Evolutionary conservation across 2,113 vertebrate species (phyloP).

Genomic region (Synodontis membranacea): DNA sequence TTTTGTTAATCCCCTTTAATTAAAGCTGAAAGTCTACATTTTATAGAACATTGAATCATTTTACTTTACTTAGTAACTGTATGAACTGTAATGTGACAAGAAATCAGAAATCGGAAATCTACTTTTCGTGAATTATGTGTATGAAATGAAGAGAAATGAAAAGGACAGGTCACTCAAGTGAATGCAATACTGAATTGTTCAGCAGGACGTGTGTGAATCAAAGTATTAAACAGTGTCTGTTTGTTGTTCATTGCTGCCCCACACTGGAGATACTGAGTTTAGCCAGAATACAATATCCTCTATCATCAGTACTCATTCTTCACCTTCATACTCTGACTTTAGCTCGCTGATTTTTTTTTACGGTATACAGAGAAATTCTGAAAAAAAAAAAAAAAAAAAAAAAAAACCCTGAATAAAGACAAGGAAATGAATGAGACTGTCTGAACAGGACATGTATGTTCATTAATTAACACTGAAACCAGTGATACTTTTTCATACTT

Average conservation of each 20-base stretch:
- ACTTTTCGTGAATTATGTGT: constrained; percentile 38
- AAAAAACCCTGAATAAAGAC: neutral
- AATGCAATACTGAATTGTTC: neutral
- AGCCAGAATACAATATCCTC: neutral
- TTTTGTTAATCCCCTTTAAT: too few species aligned
- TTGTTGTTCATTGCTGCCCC: constrained; percentile 70
- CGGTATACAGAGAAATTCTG: neutral
- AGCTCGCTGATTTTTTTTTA: too few species aligned
- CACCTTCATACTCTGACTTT: too few species aligned
- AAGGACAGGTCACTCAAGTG: constrained; percentile 14
- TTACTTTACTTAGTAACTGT: too few species aligned
- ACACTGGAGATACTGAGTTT: constrained; percentile 53
- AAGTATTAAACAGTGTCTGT: constrained; percentile 7
- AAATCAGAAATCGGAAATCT: too few species aligned
- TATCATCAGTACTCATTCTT: too few species aligned
- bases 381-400: neutral
- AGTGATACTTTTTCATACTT: neutral
- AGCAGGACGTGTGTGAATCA: neutral
- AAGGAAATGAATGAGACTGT: neutral
- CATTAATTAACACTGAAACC: neutral
- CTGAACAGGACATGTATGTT: neutral
- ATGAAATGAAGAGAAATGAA: constrained; percentile 30
- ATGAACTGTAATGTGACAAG: too few species aligned
- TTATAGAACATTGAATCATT: too few species aligned
- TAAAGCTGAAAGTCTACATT: too few species aligned